These are phyloP conservation scores for Drosophila bunnanda DNA, from an alignment of 2,888 invertebrate species.

Conservation along the genomic window DNA sequence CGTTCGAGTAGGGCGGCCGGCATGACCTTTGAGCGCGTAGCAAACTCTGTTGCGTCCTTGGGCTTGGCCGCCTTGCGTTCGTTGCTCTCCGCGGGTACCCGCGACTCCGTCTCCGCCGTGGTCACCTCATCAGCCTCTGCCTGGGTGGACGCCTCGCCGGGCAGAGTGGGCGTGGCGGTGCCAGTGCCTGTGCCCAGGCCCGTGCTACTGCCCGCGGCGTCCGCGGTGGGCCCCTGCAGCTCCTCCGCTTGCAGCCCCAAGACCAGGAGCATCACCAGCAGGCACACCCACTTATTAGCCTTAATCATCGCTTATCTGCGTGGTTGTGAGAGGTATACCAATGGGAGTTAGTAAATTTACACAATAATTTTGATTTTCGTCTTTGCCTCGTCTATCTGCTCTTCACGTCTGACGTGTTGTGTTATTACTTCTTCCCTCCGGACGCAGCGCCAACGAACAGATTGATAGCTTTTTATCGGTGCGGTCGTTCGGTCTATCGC, in stretches of 20 bases:
- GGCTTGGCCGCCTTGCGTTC: conserved; percentile 64
- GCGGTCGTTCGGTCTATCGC: conserved; percentile 33
- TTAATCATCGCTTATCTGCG: conserved; percentile 55
- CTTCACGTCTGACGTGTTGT: conserved; percentile 71
- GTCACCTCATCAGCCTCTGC: conserved; percentile 49
- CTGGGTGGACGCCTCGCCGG: conserved; percentile 29
- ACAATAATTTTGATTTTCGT: conserved; percentile 43
- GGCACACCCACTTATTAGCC: conserved; percentile 46
- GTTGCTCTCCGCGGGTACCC: conserved; percentile 52
- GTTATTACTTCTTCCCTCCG: conserved; percentile 66
- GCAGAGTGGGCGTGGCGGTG: conserved; percentile 19
- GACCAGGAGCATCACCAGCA: conserved; percentile 57
- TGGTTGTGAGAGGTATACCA: neutral
- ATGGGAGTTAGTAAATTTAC: conserved; percentile 21
- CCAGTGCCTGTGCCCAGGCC: conserved; percentile 18
- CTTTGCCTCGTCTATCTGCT: conserved; percentile 37
- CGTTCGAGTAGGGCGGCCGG: conserved; percentile 74
- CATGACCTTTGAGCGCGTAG: conserved; percentile 65
- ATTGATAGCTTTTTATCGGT: conserved; percentile 3
- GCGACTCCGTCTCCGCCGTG: conserved; percentile 54
- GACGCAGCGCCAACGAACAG: conserved; percentile 6
- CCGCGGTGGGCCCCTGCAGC: conserved; percentile 72
- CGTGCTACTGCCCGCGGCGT: conserved; percentile 28
- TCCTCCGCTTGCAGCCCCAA: conserved; percentile 60
- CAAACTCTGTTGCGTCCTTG: conserved; percentile 58